phyloP scores from a whole-genome alignment of 2,888 invertebrate genomes.

The Podabrus alpinus region DNA sequence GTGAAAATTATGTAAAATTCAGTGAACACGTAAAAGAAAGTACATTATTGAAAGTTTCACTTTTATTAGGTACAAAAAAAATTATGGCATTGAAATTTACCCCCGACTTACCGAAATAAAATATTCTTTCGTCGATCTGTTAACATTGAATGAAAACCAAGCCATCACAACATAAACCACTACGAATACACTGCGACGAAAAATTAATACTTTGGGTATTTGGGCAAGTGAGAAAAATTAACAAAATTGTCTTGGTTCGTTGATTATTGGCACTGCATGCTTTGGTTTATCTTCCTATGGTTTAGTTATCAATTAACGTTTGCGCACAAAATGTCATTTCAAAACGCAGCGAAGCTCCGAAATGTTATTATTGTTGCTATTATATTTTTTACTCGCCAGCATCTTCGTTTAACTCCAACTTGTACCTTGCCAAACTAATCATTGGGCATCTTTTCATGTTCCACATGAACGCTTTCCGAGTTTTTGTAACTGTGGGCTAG shows the following conservation, averaged over 20 bases:
- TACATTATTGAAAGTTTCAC: background rate
- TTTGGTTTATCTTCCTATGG: background rate
- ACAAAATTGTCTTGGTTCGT: background rate
- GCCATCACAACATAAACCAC: background rate
- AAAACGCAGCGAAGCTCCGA: too few relatives aligned
- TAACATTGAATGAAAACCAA: background rate
- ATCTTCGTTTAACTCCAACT: too few relatives aligned
- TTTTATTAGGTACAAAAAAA: background rate
- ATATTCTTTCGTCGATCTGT: background rate
- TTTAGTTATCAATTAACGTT: background rate
- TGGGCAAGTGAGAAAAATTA: background rate
- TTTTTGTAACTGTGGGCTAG: too few relatives aligned
- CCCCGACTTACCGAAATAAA: background rate
- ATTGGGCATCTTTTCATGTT: too few relatives aligned
- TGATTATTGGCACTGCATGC: background rate
- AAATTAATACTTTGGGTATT: background rate
- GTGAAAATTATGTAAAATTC: background rate
- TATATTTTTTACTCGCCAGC: too few relatives aligned
- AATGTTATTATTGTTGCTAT: too few relatives aligned
- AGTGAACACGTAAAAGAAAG: background rate
- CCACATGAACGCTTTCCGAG: too few relatives aligned
- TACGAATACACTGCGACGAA: background rate
- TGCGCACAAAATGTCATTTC: background rate
- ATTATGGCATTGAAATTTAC: background rate
- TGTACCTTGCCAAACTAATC: too few relatives aligned